Base-by-base conservation (phyloP, 2,113 vertebrate genomes). In the Ictalurus punctatus region DNA sequence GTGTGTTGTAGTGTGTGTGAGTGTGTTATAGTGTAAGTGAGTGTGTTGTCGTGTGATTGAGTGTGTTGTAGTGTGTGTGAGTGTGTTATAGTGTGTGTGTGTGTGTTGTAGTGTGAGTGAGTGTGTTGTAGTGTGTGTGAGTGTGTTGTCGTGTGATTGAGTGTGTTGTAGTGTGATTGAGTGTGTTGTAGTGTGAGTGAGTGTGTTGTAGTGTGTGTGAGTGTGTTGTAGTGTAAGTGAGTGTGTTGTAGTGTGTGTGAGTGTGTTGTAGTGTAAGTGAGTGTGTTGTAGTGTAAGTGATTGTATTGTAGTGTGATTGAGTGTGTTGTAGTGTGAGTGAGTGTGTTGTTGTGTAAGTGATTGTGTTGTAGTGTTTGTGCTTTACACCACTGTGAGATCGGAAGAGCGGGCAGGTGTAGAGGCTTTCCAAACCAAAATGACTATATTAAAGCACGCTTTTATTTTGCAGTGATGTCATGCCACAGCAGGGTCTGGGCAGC, bases 401-500 rank as follows among this genome's bases (percentile, higher is more conserved):
- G 61, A 23, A 84, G 59, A 74, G 56, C 71, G 52, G 86, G 44
- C 81, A 91, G 89, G 90, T 83, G 86, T 86, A 81, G 12, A 63
- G 56, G 65, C 44, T 87, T 82, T 65, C 83, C 82, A 82, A 76
- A 87, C 63, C 84, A 76, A 86, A 80, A 73, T 79, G 87, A 89
- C 54, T 83, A 54, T 10, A 8, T 90, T 87, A 71, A 79, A 91
- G 48, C 69, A 76, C 34, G 21, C 44, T 81, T 88, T 83, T 78
- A 90, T 79, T 44, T 91, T 91, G 86, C 71, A 52, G 59, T 88
- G 91, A 91, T 76, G 90, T 89, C 88, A 90, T 88, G 76, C 48
- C 83, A 76, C 40, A 10, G 16, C 34, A 74, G 86, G 86, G 83
- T 65, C 74, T 79, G 88, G 82, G 52, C 86, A 86, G 58, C 61